Percentiles rank a stretch among this genome's conserved stretches.
These are phyloP conservation scores for Perca fluviatilis DNA, from an alignment of 2,113 vertebrate species.

Conservation along the genomic window DNA sequence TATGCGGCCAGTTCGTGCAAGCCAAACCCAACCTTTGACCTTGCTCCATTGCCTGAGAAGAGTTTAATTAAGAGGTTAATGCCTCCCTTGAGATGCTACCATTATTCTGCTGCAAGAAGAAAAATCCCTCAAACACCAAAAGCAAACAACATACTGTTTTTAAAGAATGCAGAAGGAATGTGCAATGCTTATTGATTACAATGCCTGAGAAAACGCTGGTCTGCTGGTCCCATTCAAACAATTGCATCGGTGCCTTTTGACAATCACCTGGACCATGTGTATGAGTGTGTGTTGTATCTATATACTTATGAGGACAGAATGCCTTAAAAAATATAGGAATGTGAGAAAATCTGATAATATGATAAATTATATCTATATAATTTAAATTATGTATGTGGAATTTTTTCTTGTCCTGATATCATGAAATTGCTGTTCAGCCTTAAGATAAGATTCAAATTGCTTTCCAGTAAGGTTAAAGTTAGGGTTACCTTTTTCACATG, in stretches of 20 bases:
- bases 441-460: not conserved
- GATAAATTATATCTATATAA: not conserved
- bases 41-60: constrained; percentile 79
- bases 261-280: constrained; percentile 25
- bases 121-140: not conserved
- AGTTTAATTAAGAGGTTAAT: constrained; percentile 43
- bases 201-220: constrained; percentile 65
- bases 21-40: constrained; percentile 87
- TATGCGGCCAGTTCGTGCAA: constrained; percentile 91
- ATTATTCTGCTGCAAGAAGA: constrained; percentile 49
- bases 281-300: constrained; percentile 48
- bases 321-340: not conserved
- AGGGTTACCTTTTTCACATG: not conserved
- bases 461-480: not conserved
- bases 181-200: constrained; percentile 64
- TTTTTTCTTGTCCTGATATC: not conserved
- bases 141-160: constrained; percentile 22
- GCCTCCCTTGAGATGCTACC: constrained; percentile 35
- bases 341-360: not conserved
- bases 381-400: not conserved
- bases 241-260: constrained; percentile 57
- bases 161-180: constrained; percentile 75
- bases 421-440: not conserved
- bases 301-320: constrained; percentile 65
- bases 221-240: constrained; percentile 41